These are phyloP conservation scores for Hippocampus barbouri DNA, from an alignment of 2,113 vertebrate genomes.

Conservation along the genomic window DNA sequence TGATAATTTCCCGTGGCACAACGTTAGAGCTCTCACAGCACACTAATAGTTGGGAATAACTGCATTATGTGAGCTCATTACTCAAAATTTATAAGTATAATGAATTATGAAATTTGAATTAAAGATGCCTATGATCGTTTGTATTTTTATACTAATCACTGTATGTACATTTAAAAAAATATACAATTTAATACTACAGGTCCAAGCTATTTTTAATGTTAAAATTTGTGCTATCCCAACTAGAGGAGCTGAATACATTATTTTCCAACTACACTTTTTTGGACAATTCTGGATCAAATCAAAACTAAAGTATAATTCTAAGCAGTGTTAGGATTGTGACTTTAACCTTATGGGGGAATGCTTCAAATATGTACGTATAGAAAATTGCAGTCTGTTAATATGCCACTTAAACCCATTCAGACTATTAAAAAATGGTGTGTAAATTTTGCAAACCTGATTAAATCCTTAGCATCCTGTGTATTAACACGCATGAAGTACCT, in stretches of 20 bases:
- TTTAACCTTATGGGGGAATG: neutral
- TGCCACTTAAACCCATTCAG: neutral
- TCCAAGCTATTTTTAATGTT: too few species aligned
- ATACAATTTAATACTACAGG: too few species aligned
- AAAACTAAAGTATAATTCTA: neutral
- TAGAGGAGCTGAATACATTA: neutral
- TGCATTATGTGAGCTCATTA: too few species aligned
- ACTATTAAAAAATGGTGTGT: neutral
- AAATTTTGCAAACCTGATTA: neutral
- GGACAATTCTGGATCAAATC: neutral
- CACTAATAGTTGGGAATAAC: too few species aligned
- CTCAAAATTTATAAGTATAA: too few species aligned
- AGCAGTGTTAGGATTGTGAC: neutral
- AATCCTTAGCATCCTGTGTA: neutral
- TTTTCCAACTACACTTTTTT: neutral
- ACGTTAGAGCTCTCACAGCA: too few species aligned
- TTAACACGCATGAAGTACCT: conserved; percentile 34
- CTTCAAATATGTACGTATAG: neutral
- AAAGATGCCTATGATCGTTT: too few species aligned
- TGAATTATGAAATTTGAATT: too few species aligned
- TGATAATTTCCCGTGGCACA: too few species aligned
- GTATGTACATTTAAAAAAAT: too few species aligned
- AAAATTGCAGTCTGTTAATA: neutral
- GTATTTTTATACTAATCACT: too few species aligned
- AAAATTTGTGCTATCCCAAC: neutral